phyloP scores from a whole-genome alignment of 2,113 vertebrate species.

The Apteryx owenii region DNA sequence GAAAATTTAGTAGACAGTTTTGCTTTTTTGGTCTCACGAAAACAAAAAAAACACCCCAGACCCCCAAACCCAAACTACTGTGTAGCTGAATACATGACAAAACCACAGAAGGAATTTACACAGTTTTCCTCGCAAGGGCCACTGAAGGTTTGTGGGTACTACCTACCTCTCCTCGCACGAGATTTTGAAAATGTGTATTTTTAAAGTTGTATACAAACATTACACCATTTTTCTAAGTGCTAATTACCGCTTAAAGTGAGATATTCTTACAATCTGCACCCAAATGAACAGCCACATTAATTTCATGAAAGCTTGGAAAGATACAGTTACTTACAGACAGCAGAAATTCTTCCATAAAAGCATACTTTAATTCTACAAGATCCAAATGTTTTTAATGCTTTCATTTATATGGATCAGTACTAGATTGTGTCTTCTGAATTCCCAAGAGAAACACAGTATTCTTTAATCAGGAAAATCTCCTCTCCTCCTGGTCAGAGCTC shows the following conservation, averaged over 20 bases:
- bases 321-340: neutral
- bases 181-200: neutral
- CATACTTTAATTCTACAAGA: neutral
- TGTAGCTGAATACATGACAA: neutral
- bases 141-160: neutral
- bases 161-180: neutral
- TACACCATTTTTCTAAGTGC: neutral
- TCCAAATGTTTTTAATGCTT: neutral
- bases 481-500: neutral
- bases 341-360: neutral
- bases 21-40: neutral
- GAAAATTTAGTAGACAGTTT: neutral
- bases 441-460: neutral
- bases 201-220: neutral
- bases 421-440: neutral
- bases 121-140: neutral
- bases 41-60: no score
- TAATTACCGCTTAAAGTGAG: neutral
- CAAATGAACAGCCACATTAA: constrained; percentile 7
- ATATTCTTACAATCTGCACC: neutral
- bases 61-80: no score
- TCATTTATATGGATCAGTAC: neutral
- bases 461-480: neutral
- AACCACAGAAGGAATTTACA: neutral
- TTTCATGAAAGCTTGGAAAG: neutral